These are phyloP conservation scores for Drosophila melanosoma DNA, from an alignment of 2,888 invertebrate genomes.

Conservation along the genomic window DNA sequence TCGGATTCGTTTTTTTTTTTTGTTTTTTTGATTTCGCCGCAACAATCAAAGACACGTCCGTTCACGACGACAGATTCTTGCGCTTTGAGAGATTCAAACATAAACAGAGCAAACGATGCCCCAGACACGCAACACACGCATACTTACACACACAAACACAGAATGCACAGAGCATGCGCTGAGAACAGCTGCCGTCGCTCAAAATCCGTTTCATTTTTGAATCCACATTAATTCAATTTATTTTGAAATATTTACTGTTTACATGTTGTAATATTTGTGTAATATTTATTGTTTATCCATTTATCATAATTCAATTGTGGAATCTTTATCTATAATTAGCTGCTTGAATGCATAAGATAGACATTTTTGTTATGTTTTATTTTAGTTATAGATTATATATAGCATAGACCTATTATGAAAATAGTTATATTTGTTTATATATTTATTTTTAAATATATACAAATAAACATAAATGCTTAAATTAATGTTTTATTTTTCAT, in stretches of 20 bases:
- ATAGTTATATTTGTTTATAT: background rate
- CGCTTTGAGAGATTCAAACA: constrained; percentile 72
- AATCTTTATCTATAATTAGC: background rate
- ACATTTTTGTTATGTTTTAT: background rate
- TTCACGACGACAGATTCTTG: constrained; percentile 72
- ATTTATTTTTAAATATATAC: background rate
- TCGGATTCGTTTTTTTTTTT: constrained; percentile 38
- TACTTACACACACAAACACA: background rate
- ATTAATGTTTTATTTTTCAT: no score
- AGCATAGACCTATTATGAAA: background rate
- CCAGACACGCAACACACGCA: constrained; percentile 5
- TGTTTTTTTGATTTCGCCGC: constrained; percentile 24
- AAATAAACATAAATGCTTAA: background rate
- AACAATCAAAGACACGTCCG: constrained; percentile 61
- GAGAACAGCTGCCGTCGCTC: constrained; percentile 43
- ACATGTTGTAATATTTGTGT: background rate
- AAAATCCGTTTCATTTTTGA: constrained; percentile 16
- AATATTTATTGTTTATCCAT: background rate
- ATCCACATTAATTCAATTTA: constrained; percentile 1
- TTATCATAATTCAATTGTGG: background rate
- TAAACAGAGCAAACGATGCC: constrained; percentile 60
- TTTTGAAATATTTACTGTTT: background rate
- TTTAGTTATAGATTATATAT: background rate
- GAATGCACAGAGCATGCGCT: constrained; percentile 63
- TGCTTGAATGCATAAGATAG: background rate